A percentile compares a stretch with the other conserved stretches of the same genome.
phyloP scores from a whole-genome alignment of 2,888 invertebrate species.

The Drosophila pullipes region DNA sequence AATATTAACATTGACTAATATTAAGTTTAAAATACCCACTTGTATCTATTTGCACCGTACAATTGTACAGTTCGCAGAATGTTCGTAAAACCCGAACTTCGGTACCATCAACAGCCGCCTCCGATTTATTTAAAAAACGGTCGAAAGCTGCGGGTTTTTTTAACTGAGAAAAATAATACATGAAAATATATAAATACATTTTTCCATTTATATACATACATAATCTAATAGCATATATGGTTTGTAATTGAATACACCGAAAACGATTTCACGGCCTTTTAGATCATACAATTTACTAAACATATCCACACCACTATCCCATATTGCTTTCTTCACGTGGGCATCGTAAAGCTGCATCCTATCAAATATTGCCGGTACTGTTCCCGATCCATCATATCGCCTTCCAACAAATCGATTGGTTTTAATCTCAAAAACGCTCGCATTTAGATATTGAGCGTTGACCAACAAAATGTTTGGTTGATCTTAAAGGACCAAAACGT shows the following conservation, averaged over 20 bases:
- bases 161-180: slow-evolving; percentile 37
- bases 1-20: background rate
- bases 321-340: slow-evolving; percentile 17
- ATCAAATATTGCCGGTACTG: slow-evolving; percentile 51
- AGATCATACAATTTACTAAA: slow-evolving; percentile 71
- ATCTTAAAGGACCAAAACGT: slow-evolving; percentile 57
- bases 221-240: slow-evolving; percentile 80
- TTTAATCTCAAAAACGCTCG: slow-evolving; percentile 70
- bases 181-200: too few species aligned
- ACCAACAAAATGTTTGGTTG: slow-evolving; percentile 79
- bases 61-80: slow-evolving; percentile 85
- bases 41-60: slow-evolving; percentile 84
- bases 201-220: slow-evolving; percentile 36
- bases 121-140: slow-evolving; percentile 45
- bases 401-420: slow-evolving; percentile 80
- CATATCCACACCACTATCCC: slow-evolving; percentile 19
- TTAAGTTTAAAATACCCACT: slow-evolving; percentile 55
- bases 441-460: slow-evolving; percentile 51
- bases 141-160: slow-evolving; percentile 57
- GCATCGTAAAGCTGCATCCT: slow-evolving; percentile 67
- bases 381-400: slow-evolving; percentile 41
- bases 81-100: slow-evolving; percentile 85
- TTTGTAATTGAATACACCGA: slow-evolving; percentile 79
- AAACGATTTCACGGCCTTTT: slow-evolving; percentile 75
- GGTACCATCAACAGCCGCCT: slow-evolving; percentile 86